Conservation (phyloP, 2,113 vertebrate species). For the Psammodynastes pulverulentus region DNA sequence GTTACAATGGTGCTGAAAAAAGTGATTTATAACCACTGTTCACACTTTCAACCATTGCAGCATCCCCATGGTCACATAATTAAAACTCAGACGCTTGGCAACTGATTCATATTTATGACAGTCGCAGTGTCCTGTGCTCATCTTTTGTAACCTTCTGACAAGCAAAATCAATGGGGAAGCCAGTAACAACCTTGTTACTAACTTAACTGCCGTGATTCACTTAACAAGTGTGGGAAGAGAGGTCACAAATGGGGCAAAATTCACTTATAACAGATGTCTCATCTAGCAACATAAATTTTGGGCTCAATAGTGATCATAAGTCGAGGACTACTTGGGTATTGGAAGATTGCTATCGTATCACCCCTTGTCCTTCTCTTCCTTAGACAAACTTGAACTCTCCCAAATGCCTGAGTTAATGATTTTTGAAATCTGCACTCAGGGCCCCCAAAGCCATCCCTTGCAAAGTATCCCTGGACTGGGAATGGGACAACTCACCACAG, state of each 20-base stretch:
- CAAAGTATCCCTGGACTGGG: neutral
- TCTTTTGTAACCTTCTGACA: neutral
- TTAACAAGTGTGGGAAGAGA: neutral
- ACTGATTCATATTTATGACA: neutral
- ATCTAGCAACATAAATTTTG: neutral
- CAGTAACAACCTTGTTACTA: neutral
- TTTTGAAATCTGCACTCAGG: neutral
- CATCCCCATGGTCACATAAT: neutral
- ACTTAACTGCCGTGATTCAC: neutral
- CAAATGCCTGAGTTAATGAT: neutral
- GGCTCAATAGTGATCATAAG: neutral
- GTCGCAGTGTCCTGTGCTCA: neutral
- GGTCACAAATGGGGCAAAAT: neutral
- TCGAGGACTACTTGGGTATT: neutral
- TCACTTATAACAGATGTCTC: neutral
- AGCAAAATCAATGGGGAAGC: neutral
- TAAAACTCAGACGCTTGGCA: neutral
- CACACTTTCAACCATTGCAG: neutral
- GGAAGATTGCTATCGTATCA: neutral
- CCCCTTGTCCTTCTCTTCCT: neutral
- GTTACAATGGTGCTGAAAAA: neutral
- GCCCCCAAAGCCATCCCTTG: neutral
- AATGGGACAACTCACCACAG: too few relatives aligned
- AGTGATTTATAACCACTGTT: neutral
- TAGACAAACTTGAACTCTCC: neutral